These are phyloP conservation scores for Neodon shergylaensis DNA, from an alignment of 2,113 vertebrate species.

Conservation along the genomic window DNA sequence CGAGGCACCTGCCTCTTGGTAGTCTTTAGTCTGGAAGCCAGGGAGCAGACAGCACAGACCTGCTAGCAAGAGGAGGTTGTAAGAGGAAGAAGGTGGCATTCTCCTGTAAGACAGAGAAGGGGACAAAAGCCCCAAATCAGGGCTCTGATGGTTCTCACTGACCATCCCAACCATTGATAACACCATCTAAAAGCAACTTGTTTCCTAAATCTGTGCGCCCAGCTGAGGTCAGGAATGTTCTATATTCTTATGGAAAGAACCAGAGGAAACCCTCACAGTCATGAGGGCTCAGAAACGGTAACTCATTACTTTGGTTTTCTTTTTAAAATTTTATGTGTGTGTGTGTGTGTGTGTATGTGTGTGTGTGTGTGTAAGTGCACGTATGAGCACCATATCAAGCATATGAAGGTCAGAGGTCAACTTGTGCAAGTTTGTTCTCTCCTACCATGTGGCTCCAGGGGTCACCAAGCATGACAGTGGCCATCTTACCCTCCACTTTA, in stretches of 20 bases:
- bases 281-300: accelerated
- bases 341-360: neutral
- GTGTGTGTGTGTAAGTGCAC: neutral
- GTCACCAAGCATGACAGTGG: neutral
- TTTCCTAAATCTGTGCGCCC: accelerated
- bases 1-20: neutral
- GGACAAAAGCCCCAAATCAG: neutral
- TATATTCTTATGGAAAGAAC: neutral
- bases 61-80: neutral
- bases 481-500: neutral
- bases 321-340: neutral
- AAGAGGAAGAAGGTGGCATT: neutral
- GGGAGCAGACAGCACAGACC: neutral
- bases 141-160: neutral
- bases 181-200: neutral
- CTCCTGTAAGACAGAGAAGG: constrained; percentile 41
- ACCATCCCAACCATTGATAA: neutral
- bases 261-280: too few relatives aligned
- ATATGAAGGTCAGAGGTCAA: neutral
- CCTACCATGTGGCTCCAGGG: neutral
- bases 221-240: neutral
- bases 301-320: neutral
- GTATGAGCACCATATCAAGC: neutral
- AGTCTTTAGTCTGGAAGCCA: neutral
- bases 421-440: neutral